Evolutionary conservation across 2,797 vertebrate genomes (phyloP).

Genomic region (Trachops cirrhosus): DNA sequence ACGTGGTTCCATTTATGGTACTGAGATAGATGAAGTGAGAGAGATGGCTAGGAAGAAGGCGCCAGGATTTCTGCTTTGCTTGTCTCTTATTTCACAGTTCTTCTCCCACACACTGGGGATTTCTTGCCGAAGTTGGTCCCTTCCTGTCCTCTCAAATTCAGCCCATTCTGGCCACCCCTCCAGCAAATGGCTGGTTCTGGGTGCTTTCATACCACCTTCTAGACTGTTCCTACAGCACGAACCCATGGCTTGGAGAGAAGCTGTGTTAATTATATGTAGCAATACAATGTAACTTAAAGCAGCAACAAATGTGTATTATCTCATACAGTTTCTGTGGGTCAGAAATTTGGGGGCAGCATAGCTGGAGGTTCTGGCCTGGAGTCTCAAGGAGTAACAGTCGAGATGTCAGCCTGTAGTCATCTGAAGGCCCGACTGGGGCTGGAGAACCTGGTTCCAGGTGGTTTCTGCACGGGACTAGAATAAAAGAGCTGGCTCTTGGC

Average conservation of each 20-base stretch:
- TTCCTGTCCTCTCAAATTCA: not conserved
- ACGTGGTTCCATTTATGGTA: conserved; percentile 40
- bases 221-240: not conserved
- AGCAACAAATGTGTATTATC: not conserved
- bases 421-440: not conserved
- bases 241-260: not conserved
- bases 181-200: not conserved
- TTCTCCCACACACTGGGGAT: not conserved
- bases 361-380: not conserved
- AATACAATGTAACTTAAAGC: not conserved
- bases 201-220: not conserved
- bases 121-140: not conserved
- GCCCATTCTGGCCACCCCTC: not conserved
- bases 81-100: not conserved
- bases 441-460: not conserved
- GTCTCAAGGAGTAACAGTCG: not conserved
- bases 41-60: conserved; percentile 19
- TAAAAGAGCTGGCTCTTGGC: not conserved
- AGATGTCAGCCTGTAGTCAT: not conserved
- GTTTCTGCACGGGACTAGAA: not conserved
- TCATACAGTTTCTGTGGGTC: not conserved
- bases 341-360: not conserved
- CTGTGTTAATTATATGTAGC: not conserved
- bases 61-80: not conserved
- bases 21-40: conserved; percentile 40